Evolutionary conservation across 2,888 invertebrate species (phyloP), one percentile per base, ranked within the genome.

Genomic region (Nemapogon koenigi): DNA sequence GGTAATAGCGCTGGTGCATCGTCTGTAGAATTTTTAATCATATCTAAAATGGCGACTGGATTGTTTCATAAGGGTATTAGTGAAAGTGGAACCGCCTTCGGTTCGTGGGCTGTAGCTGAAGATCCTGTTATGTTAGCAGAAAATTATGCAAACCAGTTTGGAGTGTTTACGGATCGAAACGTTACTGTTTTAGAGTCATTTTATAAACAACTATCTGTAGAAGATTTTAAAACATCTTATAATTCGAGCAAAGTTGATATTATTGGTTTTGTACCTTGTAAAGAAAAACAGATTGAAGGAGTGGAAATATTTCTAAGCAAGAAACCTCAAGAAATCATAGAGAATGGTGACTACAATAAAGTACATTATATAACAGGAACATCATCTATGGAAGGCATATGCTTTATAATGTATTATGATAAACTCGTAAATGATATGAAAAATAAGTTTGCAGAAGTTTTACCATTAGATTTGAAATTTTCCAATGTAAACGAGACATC

Each of bases 1-100:
- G 88, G 88, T 1, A 83, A 86, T 49, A 83, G 81, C 11, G 81
- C 87, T 2, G 82, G 82, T 13, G 81, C 81, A 2, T 69, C 72
- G n/a, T 35, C 26, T 8, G 30, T 28, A 8, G 39, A 39, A 15
- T 26, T 39, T 16, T 16, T 35, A 26, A 35, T 31, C 4, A 16
- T 39, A 7, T 35, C 35, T 2, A 19, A 19, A 19, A 27, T 27
- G 26, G 19, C 35, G 13, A 17, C 15, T 28, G 35, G 35, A 26
- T 22, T 39, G 6, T 39, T 39, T 15, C 16, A 35, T 8, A 35
- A 31, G 25, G 39, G 14, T 11, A 13, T 35, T 19, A 11, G 26
- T 15, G 35, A 39, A 35, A 26, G 35, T 11, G 30, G 35, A 4
- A 22, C 14, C n/a, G 39, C 33, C 16, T 22, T 39, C 25, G 2